A percentile compares a stretch with the other conserved stretches of the same genome.
phyloP scores from a whole-genome alignment of 1,140 invertebrate genomes.

The Nebria ingens region DNA sequence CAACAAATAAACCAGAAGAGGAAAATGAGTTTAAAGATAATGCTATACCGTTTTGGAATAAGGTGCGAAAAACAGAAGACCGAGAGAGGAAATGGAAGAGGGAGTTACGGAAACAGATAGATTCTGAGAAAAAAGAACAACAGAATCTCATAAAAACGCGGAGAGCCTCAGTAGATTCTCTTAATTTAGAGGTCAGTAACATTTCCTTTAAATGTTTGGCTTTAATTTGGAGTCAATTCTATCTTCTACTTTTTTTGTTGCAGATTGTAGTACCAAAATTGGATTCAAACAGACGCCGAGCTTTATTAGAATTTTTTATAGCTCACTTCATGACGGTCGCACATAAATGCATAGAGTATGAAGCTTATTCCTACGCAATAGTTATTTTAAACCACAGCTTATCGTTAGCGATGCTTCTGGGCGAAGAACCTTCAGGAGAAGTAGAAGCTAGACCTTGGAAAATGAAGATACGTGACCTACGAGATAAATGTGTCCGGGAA shows the following conservation, averaged over 20 bases:
- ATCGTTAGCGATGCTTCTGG: slow-evolving; percentile 47
- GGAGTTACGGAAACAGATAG: slow-evolving; percentile 32
- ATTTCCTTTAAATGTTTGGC: neutral
- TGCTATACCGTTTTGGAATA: slow-evolving; percentile 36
- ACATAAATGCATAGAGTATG: slow-evolving; percentile 40
- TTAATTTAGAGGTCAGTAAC: slow-evolving; percentile 28
- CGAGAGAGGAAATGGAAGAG: slow-evolving; percentile 31
- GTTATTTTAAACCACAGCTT: slow-evolving; percentile 55
- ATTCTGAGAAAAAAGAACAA: slow-evolving; percentile 35
- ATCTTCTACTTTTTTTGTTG: neutral
- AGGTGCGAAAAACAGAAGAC: slow-evolving; percentile 32
- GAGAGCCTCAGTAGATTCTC: slow-evolving; percentile 27
- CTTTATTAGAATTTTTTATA: slow-evolving; percentile 54
- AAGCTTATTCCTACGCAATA: slow-evolving; percentile 42
- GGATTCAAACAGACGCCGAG: slow-evolving; percentile 40
- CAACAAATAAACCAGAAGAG: slow-evolving; percentile 17
- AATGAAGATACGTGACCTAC: slow-evolving; percentile 10
- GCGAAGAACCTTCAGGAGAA: slow-evolving; percentile 40
- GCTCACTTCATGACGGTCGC: slow-evolving; percentile 57
- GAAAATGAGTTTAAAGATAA: slow-evolving; percentile 27
- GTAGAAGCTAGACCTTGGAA: slow-evolving; percentile 19
- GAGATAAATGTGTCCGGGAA: neutral
- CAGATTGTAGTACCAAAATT: slow-evolving; percentile 21
- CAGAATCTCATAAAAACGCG: slow-evolving; percentile 20
- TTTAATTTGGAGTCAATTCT: neutral